Conservation (phyloP, 1,140 invertebrate genomes). For the Ceratina calcarata region DNA sequence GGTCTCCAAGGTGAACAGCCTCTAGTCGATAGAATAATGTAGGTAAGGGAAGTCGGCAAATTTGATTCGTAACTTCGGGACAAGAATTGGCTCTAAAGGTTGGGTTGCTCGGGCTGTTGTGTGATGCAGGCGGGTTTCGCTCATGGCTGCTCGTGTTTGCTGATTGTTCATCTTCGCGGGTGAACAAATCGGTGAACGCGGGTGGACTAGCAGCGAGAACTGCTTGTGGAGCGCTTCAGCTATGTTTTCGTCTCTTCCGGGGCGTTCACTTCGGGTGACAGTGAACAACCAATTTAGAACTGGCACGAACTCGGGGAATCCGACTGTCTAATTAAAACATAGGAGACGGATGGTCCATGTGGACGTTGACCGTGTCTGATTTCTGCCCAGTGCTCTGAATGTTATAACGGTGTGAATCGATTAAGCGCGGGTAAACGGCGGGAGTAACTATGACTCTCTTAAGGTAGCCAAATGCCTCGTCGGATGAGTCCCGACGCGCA, state of each 20-base stretch:
- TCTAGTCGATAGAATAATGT: slow-evolving; percentile 94
- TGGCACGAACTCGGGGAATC: slow-evolving; percentile 84
- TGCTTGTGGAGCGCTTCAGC: slow-evolving; percentile 63
- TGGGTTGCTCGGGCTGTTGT: slow-evolving; percentile 78
- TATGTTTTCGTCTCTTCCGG: slow-evolving; percentile 42
- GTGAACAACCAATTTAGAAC: slow-evolving; percentile 87
- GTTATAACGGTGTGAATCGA: slow-evolving; percentile 87
- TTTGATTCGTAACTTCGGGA: slow-evolving; percentile 91
- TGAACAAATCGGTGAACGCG: slow-evolving; percentile 70
- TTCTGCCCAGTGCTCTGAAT: slow-evolving; percentile 90
- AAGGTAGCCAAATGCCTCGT: slow-evolving; percentile 70
- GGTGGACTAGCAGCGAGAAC: slow-evolving; percentile 70
- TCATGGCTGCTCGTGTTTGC: no score
- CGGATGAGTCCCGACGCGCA: slow-evolving; percentile 80
- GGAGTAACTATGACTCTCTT: slow-evolving; percentile 90
- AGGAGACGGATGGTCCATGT: slow-evolving; percentile 66
- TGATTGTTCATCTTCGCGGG: slow-evolving; percentile 56
- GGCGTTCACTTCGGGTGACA: slow-evolving; percentile 74
- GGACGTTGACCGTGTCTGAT: slow-evolving; percentile 86
- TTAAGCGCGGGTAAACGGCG: slow-evolving; percentile 88
- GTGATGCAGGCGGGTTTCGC: slow-evolving; percentile 5
- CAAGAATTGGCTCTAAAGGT: slow-evolving; percentile 89
- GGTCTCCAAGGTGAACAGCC: slow-evolving; percentile 86
- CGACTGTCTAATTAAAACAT: slow-evolving; percentile 62
- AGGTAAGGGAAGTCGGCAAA: slow-evolving; percentile 93